These are phyloP conservation scores for Gephyroberyx darwinii DNA, from an alignment of 2,797 vertebrate genomes.

Conservation along the genomic window DNA sequence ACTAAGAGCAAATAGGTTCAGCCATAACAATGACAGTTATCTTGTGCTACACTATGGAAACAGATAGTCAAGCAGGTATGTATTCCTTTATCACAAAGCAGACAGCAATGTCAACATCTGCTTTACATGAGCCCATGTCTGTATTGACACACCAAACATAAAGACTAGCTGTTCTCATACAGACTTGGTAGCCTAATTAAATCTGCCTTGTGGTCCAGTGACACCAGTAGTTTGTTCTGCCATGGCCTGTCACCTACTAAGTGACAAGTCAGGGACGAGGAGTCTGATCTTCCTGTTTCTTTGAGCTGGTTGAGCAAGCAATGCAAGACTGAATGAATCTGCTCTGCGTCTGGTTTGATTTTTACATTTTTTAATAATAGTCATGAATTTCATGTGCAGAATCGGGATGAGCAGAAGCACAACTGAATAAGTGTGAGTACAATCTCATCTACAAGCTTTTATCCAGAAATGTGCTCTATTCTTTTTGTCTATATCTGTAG, in stretches of 20 bases:
- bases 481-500: neutral
- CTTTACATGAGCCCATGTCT: slow-evolving; percentile 1
- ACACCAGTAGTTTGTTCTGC: slow-evolving; percentile 39
- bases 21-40: neutral
- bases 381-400: neutral
- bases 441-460: neutral
- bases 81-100: slow-evolving; percentile 27
- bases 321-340: neutral
- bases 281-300: slow-evolving; percentile 53
- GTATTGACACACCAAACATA: slow-evolving; percentile 57
- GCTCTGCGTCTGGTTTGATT: neutral
- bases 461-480: neutral
- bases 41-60: slow-evolving; percentile 24
- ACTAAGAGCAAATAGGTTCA: neutral
- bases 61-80: slow-evolving; percentile 1
- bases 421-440: slow-evolving; percentile 51
- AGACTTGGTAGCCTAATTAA: slow-evolving; percentile 36
- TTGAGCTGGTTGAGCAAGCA: slow-evolving; percentile 4
- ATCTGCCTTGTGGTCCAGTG: slow-evolving; percentile 8
- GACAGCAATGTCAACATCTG: slow-evolving; percentile 23
- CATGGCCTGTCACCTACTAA: slow-evolving; percentile 47
- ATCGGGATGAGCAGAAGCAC: neutral
- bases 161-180: slow-evolving; percentile 8
- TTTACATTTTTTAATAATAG: neutral
- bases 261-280: slow-evolving; percentile 42